Conservation (phyloP, 2,113 vertebrate genomes). For the Mixornis gularis region DNA sequence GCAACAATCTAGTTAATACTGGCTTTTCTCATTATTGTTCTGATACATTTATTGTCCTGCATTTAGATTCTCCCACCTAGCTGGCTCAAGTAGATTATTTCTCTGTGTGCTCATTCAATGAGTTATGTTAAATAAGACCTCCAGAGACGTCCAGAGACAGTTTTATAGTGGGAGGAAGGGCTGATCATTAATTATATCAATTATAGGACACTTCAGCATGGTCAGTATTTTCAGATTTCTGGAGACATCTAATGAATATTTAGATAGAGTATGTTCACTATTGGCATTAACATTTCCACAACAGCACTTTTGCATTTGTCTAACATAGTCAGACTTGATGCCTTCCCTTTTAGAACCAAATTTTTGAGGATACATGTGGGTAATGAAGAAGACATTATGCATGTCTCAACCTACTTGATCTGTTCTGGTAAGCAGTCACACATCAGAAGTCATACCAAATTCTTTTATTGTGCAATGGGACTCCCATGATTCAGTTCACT, state of each 20-base stretch:
- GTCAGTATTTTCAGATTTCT: neutral
- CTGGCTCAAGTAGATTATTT: neutral
- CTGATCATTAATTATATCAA: neutral
- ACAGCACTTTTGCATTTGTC: neutral
- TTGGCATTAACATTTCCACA: neutral
- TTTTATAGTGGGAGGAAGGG: neutral
- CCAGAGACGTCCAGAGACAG: neutral
- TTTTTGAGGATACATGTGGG: neutral
- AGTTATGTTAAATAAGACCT: neutral
- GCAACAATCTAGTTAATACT: neutral
- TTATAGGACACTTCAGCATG: neutral
- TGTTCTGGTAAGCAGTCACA: neutral
- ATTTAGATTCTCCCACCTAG: neutral
- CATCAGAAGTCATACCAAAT: neutral
- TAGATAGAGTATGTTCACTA: neutral
- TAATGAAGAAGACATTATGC: neutral
- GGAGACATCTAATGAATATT: neutral
- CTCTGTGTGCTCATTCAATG: neutral
- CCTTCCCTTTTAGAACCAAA: neutral
- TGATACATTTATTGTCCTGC: neutral
- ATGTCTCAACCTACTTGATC: neutral
- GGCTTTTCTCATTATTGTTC: neutral
- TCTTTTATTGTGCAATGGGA: neutral
- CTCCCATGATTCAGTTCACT: neutral
- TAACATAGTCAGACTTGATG: neutral